Conservation (phyloP, 2,797 vertebrate genomes). For the Fistularia tabacaria region DNA sequence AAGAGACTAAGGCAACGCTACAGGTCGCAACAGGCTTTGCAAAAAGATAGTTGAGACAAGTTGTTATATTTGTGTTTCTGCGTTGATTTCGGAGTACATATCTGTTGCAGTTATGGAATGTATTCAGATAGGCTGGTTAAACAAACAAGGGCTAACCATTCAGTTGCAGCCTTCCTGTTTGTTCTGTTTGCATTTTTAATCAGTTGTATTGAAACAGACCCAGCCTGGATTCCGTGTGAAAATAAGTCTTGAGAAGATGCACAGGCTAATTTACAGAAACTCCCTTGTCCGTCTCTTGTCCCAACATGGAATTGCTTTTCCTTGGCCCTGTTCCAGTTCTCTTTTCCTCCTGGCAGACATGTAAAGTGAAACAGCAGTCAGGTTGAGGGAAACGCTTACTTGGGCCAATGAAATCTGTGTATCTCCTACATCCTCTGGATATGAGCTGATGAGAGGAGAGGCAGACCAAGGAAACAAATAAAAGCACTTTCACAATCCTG, state of each 20-base stretch:
- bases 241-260: constrained; percentile 2
- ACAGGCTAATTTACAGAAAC: constrained; percentile 28
- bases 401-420: constrained; percentile 43
- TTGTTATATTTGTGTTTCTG: no score
- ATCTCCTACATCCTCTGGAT: constrained; percentile 41
- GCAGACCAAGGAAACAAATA: constrained; percentile 47
- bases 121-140: background rate
- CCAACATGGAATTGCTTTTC: constrained; percentile 41
- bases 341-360: constrained; percentile 36
- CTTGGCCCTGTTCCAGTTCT: constrained; percentile 47
- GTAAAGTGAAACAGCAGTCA: constrained; percentile 27
- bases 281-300: constrained; percentile 28
- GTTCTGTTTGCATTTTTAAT: constrained; percentile 10
- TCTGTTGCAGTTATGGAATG: no score
- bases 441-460: constrained; percentile 48
- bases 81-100: no score
- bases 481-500: constrained; percentile 34
- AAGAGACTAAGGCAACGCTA: background rate
- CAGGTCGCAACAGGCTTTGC: background rate
- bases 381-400: constrained; percentile 37
- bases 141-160: background rate
- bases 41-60: no score
- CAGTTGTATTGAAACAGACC: no score
- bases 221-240: background rate
- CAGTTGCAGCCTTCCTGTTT: constrained; percentile 16